Base-by-base conservation (phyloP, 2,113 vertebrate genomes). In the Notarius lentiginosus region DNA sequence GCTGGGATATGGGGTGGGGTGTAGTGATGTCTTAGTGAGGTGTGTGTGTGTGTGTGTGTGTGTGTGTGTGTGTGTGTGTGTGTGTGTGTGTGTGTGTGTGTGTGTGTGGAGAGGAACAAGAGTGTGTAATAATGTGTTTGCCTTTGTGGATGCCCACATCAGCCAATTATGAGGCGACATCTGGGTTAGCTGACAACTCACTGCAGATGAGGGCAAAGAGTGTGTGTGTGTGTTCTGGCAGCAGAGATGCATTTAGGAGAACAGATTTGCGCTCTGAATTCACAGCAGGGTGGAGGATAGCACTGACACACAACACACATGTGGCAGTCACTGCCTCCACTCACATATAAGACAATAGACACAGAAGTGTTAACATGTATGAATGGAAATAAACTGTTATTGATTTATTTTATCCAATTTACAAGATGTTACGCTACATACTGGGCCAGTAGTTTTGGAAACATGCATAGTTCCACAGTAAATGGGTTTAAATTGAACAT, bases 81-180 rank as follows among this genome's bases (percentile, higher is more conserved):
- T 49, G 41, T 51, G 86, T 83, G 66, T 88, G 81, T 77, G 70
- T 83, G 84, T 87, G 85, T 90, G 90, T 85, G 88, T 89, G 85
- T 84, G 82, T 85, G 79, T 81, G 82, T 66, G 70, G 73, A 88
- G 72, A 89, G 91, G 86, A 72, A 61, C 84, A 87, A 80, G 79
- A 90, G 92, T 91, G 91, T 88, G 93, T 92, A 93, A 94, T 94
- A 94, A 95, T 93, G 92, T 94, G 92, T 94, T 93, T 84, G 85
- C 83, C 92, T 93, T 92, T 94, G 93, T 92, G 90, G 92, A 92
- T 94, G 93, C 91, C 92, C 92, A 93, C 90, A 91, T 91, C 87
- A 89, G 92, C 93, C 94, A 95, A 95, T 95, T 95, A 95, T 92
- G 92, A 92, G 88, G 87, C 91, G 88, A 94, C 93, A 95, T 94